These are phyloP conservation scores for Aleiodes testaceus DNA, from an alignment of 2,888 invertebrate species.

Conservation along the genomic window DNA sequence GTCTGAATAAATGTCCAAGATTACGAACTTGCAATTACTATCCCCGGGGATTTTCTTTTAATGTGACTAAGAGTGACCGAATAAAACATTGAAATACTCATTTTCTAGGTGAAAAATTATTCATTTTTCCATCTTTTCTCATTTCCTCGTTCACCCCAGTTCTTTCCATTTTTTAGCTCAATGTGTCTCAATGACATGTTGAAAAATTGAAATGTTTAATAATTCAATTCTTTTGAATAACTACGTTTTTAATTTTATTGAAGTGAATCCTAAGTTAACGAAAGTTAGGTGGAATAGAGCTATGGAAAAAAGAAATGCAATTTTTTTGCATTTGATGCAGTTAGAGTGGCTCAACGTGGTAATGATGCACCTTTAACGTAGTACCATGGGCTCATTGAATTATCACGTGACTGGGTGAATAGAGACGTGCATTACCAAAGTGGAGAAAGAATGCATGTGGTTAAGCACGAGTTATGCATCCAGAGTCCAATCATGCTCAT, in stretches of 20 bases:
- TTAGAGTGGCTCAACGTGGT: neutral
- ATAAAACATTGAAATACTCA: slow-evolving; percentile 10
- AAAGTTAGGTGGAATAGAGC: neutral
- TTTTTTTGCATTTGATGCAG: neutral
- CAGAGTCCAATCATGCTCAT: no score
- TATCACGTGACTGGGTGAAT: neutral
- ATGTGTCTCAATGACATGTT: no score
- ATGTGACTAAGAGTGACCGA: slow-evolving; percentile 2
- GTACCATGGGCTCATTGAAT: slow-evolving; percentile 8
- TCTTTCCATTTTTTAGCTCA: no score
- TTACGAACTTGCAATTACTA: slow-evolving; percentile 24
- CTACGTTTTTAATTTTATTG: no score
- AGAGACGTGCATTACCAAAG: slow-evolving; percentile 1
- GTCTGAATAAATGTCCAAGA: neutral
- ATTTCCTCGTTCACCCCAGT: no score
- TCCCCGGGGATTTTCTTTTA: neutral
- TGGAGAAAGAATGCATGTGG: slow-evolving; percentile 8
- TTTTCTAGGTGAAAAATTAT: neutral
- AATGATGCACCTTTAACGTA: neutral
- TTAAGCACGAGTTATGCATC: neutral
- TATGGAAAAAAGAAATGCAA: neutral
- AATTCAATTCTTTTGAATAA: no score
- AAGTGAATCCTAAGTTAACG: no score
- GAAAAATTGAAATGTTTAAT: no score
- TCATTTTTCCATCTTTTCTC: no score